phyloP scores from a whole-genome alignment of 1,140 invertebrate genomes.

The Dreissena polymorpha region DNA sequence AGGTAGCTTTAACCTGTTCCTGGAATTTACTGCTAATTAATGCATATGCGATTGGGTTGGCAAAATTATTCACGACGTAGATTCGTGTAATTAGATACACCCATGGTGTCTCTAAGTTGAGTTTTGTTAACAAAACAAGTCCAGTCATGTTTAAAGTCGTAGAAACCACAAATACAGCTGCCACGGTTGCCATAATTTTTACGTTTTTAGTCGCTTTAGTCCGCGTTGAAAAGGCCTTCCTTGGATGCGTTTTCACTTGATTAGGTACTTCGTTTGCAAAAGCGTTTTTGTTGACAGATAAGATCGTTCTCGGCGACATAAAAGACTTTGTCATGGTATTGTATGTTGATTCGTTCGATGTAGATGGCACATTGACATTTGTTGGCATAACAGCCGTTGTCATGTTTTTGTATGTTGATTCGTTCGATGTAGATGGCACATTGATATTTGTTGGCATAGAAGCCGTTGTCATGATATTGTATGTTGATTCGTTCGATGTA shows the following conservation, averaged over 20 bases:
- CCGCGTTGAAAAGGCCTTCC: background rate
- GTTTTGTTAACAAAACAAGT: background rate
- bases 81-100: background rate
- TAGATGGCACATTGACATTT: too few relatives aligned
- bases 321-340: background rate
- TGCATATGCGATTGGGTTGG: background rate
- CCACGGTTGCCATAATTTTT: background rate
- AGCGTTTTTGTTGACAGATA: background rate
- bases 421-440: too few relatives aligned
- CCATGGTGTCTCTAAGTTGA: background rate
- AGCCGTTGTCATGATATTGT: too few relatives aligned
- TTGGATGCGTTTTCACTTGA: too few relatives aligned
- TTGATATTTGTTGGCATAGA: too few relatives aligned
- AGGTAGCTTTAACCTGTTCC: too few relatives aligned
- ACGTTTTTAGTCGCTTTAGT: background rate
- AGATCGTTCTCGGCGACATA: background rate
- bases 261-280: background rate
- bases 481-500: background rate
- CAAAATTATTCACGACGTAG: background rate
- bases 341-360: too few relatives aligned
- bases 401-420: too few relatives aligned
- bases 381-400: too few relatives aligned
- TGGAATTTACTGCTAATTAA: too few relatives aligned
- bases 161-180: slow-evolving; percentile 1
- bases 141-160: background rate